These are phyloP conservation scores for Taeniopygia guttata DNA, from an alignment of 2,797 vertebrate species.

Conservation along the genomic window DNA sequence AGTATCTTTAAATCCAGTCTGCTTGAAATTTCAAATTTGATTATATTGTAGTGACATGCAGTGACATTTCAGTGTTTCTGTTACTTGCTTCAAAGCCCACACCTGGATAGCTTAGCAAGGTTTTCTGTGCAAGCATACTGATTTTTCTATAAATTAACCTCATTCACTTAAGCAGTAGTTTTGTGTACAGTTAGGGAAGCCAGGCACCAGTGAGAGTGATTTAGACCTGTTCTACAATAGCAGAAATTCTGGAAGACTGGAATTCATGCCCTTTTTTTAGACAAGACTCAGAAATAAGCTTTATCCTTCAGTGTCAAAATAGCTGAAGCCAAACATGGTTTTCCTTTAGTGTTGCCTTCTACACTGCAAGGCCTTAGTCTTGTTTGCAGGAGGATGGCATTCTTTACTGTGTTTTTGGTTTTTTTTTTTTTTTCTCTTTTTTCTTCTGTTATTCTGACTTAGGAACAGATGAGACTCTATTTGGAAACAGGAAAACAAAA, in stretches of 20 bases:
- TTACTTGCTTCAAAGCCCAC: not conserved
- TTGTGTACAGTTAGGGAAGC: not conserved
- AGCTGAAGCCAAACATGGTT: not conserved
- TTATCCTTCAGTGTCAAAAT: not conserved
- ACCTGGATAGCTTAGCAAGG: not conserved
- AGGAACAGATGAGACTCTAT: not conserved
- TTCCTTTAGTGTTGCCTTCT: not conserved
- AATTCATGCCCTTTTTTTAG: not conserved
- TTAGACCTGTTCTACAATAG: not conserved
- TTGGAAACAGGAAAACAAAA: conserved; percentile 49
- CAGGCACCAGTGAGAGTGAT: not conserved
- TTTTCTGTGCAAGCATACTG: not conserved
- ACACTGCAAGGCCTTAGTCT: not conserved
- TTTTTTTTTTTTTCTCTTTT: not conserved
- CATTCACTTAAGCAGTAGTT: not conserved
- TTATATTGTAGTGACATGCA: not conserved
- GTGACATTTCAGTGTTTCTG: not conserved
- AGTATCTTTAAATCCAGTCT: not conserved
- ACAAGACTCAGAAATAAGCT: not conserved
- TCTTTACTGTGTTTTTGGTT: not conserved
- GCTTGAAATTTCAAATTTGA: not conserved
- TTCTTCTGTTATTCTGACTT: not conserved
- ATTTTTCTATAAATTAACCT: not conserved
- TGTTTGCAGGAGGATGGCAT: not conserved
- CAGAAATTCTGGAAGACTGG: not conserved